Conservation (phyloP, 2,888 invertebrate species). For the Acanthacorydalis orientalis region DNA sequence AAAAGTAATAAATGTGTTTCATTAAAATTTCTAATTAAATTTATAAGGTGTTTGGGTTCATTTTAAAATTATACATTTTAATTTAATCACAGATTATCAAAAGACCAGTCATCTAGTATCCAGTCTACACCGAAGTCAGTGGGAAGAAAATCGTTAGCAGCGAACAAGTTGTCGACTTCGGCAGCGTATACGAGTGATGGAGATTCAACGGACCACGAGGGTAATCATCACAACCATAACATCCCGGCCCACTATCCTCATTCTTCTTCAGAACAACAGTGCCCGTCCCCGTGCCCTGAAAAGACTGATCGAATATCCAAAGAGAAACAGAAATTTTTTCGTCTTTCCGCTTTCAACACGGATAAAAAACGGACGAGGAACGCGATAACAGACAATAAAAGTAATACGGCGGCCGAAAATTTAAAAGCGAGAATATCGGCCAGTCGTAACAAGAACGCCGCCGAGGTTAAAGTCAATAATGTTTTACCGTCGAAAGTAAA, state of each 20-base stretch:
- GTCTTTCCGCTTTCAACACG: conserved; percentile 61
- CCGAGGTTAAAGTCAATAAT: conserved; percentile 10
- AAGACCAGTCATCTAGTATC: neutral
- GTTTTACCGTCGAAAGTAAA: conserved; percentile 8
- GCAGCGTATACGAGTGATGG: conserved; percentile 8
- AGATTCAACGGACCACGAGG: conserved; percentile 7
- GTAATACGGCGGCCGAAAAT: conserved; percentile 14
- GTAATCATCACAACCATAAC: conserved; percentile 20
- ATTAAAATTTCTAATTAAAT: no score
- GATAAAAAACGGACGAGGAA: conserved; percentile 30
- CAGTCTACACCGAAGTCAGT: neutral
- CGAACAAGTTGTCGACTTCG: neutral
- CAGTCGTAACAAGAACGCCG: conserved; percentile 1
- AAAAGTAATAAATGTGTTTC: no score
- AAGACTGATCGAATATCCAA: conserved; percentile 65
- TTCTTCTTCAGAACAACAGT: conserved; percentile 28
- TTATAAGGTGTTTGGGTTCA: no score
- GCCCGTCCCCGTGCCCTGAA: conserved; percentile 28
- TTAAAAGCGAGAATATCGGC: conserved; percentile 19
- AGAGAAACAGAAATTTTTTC: conserved; percentile 77
- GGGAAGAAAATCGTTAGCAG: neutral
- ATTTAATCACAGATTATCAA: conserved; percentile 1
- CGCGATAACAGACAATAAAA: conserved; percentile 8
- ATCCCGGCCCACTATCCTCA: conserved; percentile 22
- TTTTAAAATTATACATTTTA: no score